These are phyloP conservation scores for Ictidomys tridecemlineatus DNA, from an alignment of 2,113 vertebrate species.

Conservation along the genomic window DNA sequence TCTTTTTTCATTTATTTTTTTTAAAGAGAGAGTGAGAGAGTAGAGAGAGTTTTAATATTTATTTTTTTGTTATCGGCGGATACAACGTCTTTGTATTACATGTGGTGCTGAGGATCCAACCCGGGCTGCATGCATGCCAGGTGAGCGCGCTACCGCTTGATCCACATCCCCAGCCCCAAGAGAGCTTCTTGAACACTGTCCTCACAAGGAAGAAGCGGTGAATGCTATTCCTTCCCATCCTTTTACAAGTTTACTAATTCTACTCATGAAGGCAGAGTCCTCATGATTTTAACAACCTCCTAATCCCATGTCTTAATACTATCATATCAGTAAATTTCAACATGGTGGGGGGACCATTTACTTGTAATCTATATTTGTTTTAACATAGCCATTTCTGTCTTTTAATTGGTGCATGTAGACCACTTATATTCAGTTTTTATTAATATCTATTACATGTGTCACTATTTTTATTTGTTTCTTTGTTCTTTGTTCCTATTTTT, in stretches of 20 bases:
- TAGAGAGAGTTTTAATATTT: too few species aligned
- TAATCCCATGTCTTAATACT: neutral
- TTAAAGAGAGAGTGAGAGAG: too few species aligned
- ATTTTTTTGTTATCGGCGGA: too few species aligned
- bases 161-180: neutral
- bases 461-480: neutral
- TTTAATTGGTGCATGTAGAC: neutral
- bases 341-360: too few species aligned
- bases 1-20: too few species aligned
- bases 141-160: too few species aligned
- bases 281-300: neutral
- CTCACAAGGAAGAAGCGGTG: too few species aligned
- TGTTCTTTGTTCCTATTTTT: neutral
- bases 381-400: neutral
- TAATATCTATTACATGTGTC: neutral
- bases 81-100: too few species aligned
- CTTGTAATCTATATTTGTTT: too few species aligned
- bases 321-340: neutral
- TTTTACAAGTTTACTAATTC: neutral
- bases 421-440: neutral
- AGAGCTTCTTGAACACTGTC: neutral
- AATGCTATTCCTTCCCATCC: neutral
- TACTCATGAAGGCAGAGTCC: neutral
- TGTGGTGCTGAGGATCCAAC: too few species aligned
- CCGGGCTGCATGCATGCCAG: too few species aligned